Evolutionary conservation across 2,113 vertebrate genomes (phyloP).

Genomic region (Elgaria multicarinata): DNA sequence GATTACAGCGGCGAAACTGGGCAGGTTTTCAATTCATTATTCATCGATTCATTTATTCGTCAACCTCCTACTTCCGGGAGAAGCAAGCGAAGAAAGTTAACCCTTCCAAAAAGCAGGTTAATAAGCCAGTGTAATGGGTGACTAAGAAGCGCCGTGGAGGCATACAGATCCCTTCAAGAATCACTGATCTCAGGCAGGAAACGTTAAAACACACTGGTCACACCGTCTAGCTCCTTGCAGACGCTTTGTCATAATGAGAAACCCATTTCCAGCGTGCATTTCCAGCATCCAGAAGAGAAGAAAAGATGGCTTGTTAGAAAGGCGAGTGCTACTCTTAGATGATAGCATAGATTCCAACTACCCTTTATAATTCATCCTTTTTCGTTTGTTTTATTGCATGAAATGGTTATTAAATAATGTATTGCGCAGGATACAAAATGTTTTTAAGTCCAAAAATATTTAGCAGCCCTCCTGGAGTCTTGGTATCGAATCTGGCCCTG

Average conservation of each 20-base stretch:
- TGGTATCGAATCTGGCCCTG: neutral
- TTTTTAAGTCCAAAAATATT: neutral
- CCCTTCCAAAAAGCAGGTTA: neutral
- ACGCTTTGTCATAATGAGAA: neutral
- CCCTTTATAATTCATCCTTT: neutral
- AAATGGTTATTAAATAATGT: neutral
- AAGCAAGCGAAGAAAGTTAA: neutral
- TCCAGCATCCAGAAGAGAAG: neutral
- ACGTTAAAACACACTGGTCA: accelerated
- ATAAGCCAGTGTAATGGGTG: neutral
- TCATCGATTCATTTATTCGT: too few species aligned
- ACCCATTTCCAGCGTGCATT: neutral
- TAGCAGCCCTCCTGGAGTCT: neutral
- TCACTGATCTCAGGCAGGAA: neutral
- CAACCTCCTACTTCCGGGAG: conserved; percentile 33
- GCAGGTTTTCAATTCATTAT: conserved; percentile 51
- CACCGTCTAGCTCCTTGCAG: neutral
- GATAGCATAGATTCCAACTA: neutral
- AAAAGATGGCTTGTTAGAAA: neutral
- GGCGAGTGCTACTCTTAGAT: neutral
- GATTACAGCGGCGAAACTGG: conserved; percentile 45
- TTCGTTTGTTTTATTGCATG: neutral
- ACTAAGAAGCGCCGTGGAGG: neutral
- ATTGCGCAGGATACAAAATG: neutral
- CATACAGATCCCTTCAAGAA: neutral